Conservation (phyloP, 2,888 invertebrate species). For the Xylota sylvarum region DNA sequence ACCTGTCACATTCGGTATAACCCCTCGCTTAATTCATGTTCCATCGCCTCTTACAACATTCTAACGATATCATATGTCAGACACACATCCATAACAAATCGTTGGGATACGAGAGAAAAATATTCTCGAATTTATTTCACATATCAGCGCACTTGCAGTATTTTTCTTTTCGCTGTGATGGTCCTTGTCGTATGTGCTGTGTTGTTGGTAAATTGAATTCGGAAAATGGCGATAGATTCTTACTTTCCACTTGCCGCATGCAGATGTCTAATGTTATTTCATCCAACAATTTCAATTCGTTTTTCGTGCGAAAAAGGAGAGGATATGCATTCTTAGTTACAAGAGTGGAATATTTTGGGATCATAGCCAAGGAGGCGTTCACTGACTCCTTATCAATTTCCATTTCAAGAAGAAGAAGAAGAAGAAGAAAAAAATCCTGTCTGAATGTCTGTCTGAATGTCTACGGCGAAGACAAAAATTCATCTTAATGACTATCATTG, state of each 20-base stretch:
- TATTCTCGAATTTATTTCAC: slow-evolving; percentile 1
- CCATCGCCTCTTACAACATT: neutral
- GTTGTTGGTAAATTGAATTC: slow-evolving; percentile 25
- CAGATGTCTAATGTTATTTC: slow-evolving; percentile 32
- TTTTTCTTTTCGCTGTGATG: neutral
- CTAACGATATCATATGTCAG: slow-evolving; percentile 26
- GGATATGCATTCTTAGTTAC: neutral
- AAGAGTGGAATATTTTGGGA: slow-evolving; percentile 28
- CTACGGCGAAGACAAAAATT: slow-evolving; percentile 9
- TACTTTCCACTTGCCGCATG: slow-evolving; percentile 44
- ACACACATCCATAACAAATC: slow-evolving; percentile 26
- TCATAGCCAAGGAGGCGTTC: slow-evolving; percentile 13
- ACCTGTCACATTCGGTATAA: slow-evolving; percentile 20
- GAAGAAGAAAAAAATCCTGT: neutral
- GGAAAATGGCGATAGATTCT: slow-evolving; percentile 40
- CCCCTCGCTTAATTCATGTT: neutral
- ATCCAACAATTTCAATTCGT: slow-evolving; percentile 8
- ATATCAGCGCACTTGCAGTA: slow-evolving; percentile 11
- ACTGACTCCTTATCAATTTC: slow-evolving; percentile 17
- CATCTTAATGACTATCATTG: slow-evolving; percentile 6
- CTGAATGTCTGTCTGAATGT: slow-evolving; percentile 8
- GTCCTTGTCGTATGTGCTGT: slow-evolving; percentile 1
- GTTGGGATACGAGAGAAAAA: neutral
- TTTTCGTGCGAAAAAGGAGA: neutral
- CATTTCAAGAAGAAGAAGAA: neutral